A percentile compares a stretch with the other conserved stretches of the same genome.
These are phyloP conservation scores for Chloroceryle inda DNA, from an alignment of 2,797 vertebrate species.

Conservation along the genomic window DNA sequence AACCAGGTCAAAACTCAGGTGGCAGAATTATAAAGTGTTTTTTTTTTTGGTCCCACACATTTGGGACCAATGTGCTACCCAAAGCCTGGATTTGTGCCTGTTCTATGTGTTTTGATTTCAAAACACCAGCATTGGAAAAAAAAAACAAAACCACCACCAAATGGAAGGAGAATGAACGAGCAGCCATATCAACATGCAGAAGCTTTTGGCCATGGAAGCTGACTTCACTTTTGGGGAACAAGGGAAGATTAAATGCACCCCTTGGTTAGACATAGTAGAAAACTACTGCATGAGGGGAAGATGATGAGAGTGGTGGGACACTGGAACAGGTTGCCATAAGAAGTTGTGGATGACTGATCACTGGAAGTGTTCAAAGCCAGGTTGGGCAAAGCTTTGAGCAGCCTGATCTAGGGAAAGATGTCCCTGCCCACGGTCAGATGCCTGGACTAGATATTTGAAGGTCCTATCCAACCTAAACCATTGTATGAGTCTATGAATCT, in stretches of 20 bases:
- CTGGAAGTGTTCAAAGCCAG: accelerated
- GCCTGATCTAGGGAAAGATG: background rate
- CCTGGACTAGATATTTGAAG: background rate
- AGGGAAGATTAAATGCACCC: background rate
- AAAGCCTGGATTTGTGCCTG: background rate
- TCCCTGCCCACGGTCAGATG: too few relatives aligned
- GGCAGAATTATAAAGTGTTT: background rate
- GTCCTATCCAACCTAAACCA: background rate
- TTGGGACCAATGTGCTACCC: background rate
- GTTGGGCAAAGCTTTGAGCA: background rate
- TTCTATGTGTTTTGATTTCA: background rate
- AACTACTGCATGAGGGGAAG: background rate
- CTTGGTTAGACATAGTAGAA: background rate
- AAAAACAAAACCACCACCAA: background rate
- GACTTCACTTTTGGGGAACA: background rate
- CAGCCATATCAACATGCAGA: background rate
- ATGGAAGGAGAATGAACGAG: background rate
- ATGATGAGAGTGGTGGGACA: background rate
- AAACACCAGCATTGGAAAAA: background rate
- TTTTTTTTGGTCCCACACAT: background rate
- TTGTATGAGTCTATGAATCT: background rate
- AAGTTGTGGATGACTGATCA: background rate
- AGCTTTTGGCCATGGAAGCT: background rate
- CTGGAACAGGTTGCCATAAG: background rate
- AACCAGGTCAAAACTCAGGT: background rate